phyloP scores from a whole-genome alignment of 2,888 invertebrate genomes.

The Chydorus sphaericus region DNA sequence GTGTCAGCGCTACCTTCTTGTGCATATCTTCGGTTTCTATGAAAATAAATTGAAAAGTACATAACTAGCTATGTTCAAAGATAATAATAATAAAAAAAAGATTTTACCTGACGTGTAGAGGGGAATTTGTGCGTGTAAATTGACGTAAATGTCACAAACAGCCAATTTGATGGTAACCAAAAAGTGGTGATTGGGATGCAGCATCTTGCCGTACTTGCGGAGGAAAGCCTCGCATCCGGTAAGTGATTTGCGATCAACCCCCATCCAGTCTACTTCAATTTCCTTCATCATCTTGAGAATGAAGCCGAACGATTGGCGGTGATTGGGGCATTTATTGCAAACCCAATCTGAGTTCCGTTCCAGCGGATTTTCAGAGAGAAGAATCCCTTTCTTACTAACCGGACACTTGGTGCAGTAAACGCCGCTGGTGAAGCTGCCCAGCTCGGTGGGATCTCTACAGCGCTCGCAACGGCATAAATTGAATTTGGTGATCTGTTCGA shows the following conservation, averaged over 20 bases:
- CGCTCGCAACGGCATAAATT: constrained; percentile 56
- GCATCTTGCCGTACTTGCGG: constrained; percentile 34
- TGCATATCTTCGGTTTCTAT: constrained; percentile 48
- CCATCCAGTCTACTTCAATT: constrained; percentile 18
- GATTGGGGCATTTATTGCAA: constrained; percentile 25
- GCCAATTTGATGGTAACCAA: constrained; percentile 57
- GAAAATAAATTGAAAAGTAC: too few species aligned
- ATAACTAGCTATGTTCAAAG: too few species aligned
- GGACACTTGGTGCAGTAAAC: constrained; percentile 44
- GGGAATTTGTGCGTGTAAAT: constrained; percentile 38
- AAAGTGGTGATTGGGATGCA: constrained; percentile 56
- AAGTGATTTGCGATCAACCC: constrained; percentile 17
- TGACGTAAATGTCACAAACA: constrained; percentile 54
- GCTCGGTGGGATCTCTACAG: constrained; percentile 56
- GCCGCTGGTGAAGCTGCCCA: constrained; percentile 55
- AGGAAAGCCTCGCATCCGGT: constrained; percentile 15
- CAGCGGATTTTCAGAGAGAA: constrained; percentile 43
- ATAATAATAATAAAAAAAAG: too few species aligned
- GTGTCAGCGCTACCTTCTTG: constrained; percentile 47
- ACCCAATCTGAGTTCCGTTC: constrained; percentile 21
- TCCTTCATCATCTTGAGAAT: background rate
- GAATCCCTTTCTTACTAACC: constrained; percentile 40
- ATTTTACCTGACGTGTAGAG: constrained; percentile 38
- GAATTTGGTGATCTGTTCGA: constrained; percentile 56
- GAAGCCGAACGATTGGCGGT: background rate